Evolutionary conservation across 2,888 invertebrate species (phyloP).

Genomic region (Leucozona laternaria): DNA sequence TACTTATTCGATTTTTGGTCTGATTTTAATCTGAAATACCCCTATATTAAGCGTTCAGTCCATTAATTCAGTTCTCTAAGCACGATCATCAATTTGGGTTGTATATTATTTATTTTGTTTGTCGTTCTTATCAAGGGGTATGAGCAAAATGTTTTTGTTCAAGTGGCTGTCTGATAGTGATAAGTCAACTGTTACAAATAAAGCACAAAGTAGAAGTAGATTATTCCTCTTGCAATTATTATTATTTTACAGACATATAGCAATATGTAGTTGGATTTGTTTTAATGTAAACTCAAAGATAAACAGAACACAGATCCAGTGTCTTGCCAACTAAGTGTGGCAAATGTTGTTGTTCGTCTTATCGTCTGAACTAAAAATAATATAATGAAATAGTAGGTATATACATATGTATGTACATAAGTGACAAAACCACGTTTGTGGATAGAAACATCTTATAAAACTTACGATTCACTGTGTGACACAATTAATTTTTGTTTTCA

Average conservation of each 20-base stretch:
- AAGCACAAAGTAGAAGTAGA: conserved; percentile 16
- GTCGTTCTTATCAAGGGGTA: conserved; percentile 17
- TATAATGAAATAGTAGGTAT: conserved; percentile 4
- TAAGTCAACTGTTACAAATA: conserved; percentile 24
- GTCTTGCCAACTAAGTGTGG: conserved; percentile 14
- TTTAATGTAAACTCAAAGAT: conserved; percentile 38
- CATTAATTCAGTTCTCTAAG: conserved; percentile 14
- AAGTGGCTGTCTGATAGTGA: conserved; percentile 10
- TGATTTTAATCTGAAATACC: neutral
- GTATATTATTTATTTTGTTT: conserved; percentile 29
- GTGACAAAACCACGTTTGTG: conserved; percentile 9
- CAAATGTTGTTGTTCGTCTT: conserved; percentile 36
- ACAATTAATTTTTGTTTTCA: conserved; percentile 28
- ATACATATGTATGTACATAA: too few species aligned
- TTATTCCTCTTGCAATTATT: conserved; percentile 37
- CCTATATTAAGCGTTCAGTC: conserved; percentile 7
- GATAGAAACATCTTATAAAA: conserved; percentile 12
- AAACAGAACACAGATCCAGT: conserved; percentile 35
- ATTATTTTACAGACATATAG: conserved; percentile 2
- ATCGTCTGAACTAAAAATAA: conserved; percentile 48
- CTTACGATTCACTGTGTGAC: conserved; percentile 17
- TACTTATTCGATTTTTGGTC: neutral
- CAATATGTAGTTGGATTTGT: conserved; percentile 31
- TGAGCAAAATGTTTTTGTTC: conserved; percentile 26
- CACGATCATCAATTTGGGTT: conserved; percentile 24